Evolutionary conservation across 2,113 vertebrate genomes (phyloP).

Genomic region (Irena cyanogastra): DNA sequence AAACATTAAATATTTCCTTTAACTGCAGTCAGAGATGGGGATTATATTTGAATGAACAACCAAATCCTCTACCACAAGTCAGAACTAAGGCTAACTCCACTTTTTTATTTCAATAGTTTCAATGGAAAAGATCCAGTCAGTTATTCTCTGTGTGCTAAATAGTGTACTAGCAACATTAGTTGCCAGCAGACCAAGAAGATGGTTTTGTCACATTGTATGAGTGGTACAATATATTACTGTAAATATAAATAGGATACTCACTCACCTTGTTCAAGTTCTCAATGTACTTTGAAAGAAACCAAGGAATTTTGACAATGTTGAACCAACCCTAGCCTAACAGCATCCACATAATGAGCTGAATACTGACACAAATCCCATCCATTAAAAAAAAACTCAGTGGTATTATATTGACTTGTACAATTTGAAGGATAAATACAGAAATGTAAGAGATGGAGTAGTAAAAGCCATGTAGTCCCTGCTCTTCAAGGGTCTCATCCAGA

Average conservation of each 20-base stretch:
- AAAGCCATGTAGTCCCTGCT: not conserved
- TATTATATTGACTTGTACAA: not conserved
- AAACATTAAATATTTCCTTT: not conserved
- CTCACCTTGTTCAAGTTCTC: not conserved
- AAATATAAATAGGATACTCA: not conserved
- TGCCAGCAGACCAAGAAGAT: not conserved
- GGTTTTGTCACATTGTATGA: not conserved
- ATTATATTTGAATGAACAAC: not conserved
- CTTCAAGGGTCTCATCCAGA: not conserved
- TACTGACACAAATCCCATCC: not conserved
- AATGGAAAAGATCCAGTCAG: not conserved
- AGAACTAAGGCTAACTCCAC: not conserved
- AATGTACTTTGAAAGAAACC: not conserved
- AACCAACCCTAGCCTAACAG: not conserved
- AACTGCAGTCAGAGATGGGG: not conserved
- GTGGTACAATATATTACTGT: not conserved
- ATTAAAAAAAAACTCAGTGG: not conserved
- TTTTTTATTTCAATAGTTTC: not conserved
- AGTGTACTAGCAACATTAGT: not conserved
- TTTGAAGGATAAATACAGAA: not conserved
- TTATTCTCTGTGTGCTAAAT: not conserved
- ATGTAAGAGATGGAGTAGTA: not conserved
- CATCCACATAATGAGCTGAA: not conserved
- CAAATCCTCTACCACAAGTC: not conserved
- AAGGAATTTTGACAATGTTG: not conserved